A percentile compares a stretch with the other conserved stretches of the same genome.
phyloP scores from a whole-genome alignment of 2,113 vertebrate species.

The Megaleporinus macrocephalus region DNA sequence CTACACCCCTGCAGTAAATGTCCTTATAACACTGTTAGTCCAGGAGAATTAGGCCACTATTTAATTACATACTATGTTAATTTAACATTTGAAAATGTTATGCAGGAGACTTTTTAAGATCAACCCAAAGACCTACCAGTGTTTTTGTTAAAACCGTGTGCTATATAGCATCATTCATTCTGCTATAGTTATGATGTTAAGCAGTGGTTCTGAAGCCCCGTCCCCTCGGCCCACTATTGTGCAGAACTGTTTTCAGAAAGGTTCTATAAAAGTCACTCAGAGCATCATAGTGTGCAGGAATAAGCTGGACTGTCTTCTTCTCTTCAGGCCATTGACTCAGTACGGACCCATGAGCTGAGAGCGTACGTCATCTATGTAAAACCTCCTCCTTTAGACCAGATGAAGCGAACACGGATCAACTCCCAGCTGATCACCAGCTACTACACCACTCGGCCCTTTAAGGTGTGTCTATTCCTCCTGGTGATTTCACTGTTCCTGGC shows the following conservation, averaged over 20 bases:
- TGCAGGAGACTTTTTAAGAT: slow-evolving; percentile 84
- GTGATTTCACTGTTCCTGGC: background rate
- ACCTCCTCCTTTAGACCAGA: slow-evolving; percentile 81
- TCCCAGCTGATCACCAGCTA: slow-evolving; percentile 88
- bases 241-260: no score
- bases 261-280: no score
- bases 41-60: no score
- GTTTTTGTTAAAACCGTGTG: no score
- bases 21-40: no score
- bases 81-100: slow-evolving; percentile 61
- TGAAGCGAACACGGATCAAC: slow-evolving; percentile 85
- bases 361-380: slow-evolving; percentile 94
- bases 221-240: no score
- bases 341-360: slow-evolving; percentile 87
- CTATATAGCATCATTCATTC: no score
- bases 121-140: slow-evolving; percentile 83
- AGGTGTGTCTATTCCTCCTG: slow-evolving; percentile 68
- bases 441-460: slow-evolving; percentile 88
- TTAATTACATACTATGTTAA: background rate
- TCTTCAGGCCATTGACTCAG: slow-evolving; percentile 82
- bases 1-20: no score
- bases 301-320: background rate
- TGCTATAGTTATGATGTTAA: no score
- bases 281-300: no score
- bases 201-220: no score